Conservation (phyloP, 64 coral and sea anemone genomes). For the Platygyra sinensis region DNA sequence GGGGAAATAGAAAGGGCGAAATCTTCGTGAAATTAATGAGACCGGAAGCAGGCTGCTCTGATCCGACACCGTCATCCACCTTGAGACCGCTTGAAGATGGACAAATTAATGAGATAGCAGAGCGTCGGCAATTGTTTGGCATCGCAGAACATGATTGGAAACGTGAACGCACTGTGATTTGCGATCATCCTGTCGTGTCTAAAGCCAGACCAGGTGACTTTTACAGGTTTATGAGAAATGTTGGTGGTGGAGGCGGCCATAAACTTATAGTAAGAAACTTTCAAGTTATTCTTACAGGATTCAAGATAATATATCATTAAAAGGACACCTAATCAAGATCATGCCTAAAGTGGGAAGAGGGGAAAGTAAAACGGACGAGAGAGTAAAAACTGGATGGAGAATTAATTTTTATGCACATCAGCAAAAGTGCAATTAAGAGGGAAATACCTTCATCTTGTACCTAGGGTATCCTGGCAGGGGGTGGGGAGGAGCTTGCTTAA, state of each 20-base stretch:
- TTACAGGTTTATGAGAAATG: slow-evolving; percentile 70
- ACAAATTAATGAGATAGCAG: slow-evolving; percentile 23
- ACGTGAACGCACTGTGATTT: neutral
- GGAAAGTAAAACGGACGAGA: too few relatives aligned
- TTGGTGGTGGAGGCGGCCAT: slow-evolving; percentile 72
- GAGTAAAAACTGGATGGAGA: too few relatives aligned
- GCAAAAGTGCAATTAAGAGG: too few relatives aligned
- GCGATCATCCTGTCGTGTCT: slow-evolving; percentile 12
- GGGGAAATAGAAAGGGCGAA: slow-evolving; percentile 62
- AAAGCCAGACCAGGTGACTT: slow-evolving; percentile 57
- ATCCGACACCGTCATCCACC: too few relatives aligned
- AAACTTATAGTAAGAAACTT: slow-evolving; percentile 48
- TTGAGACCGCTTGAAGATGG: too few relatives aligned
- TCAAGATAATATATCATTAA: too few relatives aligned
- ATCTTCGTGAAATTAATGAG: slow-evolving; percentile 63
- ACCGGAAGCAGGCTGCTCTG: neutral
- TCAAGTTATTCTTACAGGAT: neutral
- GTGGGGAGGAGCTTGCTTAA: too few relatives aligned
- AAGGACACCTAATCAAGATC: too few relatives aligned
- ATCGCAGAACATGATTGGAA: slow-evolving; percentile 61
- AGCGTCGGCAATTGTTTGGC: slow-evolving; percentile 47
- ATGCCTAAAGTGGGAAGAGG: too few relatives aligned
- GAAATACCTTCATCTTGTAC: too few relatives aligned
- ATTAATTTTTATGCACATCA: too few relatives aligned
- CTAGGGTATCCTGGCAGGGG: too few relatives aligned